Evolutionary conservation across 2,888 invertebrate genomes (phyloP), one percentile per base, ranked within the genome.

Genomic region (Drosophila meridiana): DNA sequence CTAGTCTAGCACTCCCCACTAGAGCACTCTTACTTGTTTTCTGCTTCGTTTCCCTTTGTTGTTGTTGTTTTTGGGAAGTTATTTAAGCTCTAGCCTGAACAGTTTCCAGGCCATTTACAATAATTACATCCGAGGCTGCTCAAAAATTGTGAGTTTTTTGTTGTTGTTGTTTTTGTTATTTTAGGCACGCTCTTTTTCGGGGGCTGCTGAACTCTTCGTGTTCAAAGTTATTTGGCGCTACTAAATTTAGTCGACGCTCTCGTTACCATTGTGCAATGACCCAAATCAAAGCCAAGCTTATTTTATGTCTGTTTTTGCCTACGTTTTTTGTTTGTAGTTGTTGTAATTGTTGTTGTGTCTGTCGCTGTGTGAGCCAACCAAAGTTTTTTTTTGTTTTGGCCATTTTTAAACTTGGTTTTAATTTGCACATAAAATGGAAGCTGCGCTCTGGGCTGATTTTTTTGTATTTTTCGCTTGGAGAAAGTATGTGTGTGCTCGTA

Each of bases 221-320:
- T 66, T 47, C 58, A 65, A 79, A 45, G 40, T 74, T 75, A 69
- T 68, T 79, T 75, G 72, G 63, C 36, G 80, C 69, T 76, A 86
- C 87, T 87, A 83, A 87, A 76, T 77, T 85, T 82, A 89, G 80
- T 73, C 72, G 69, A 67, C 69, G 85, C 68, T 87, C 87, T 85
- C 73, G 77, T 90, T 89, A 79, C 76, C 79, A 90, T 90, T 88
- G 88, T 90, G 90, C 89, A 88, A 88, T 88, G 88, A 90, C 90
- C 88, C 78, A 90, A 90, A 86, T 88, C 82, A 75, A 78, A 83
- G 78, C 76, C 73, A 77, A 81, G 76, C 69, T 77, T 66, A 78
- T 63, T 80, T 53, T 70, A 40, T 52, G 42, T 63, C 14, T 47
- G 28, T 68, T 65, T 68, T 76, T 65, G 58, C 34, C 53, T 60